A percentile compares a stretch with the other conserved stretches of the same genome.
Conservation (phyloP, 2,113 vertebrate species). For the Prietella phreatophila region DNA sequence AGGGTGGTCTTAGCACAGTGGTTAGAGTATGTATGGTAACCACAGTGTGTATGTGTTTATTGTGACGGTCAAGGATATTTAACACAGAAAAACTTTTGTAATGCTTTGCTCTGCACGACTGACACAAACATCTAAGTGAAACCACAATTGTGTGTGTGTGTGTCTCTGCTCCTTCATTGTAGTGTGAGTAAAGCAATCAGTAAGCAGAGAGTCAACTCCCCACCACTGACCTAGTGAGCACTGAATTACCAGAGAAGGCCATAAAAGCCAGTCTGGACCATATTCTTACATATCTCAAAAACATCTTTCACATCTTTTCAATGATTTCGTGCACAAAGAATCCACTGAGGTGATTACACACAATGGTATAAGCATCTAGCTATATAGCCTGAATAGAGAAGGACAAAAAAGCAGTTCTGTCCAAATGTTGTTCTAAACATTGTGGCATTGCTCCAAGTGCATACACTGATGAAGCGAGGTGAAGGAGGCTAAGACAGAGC, state of each 20-base stretch:
- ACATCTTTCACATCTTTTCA: not conserved
- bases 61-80: constrained; percentile 48
- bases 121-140: not conserved
- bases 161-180: not conserved
- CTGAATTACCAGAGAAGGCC: not conserved
- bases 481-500: not conserved
- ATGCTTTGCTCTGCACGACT: not conserved
- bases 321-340: not conserved
- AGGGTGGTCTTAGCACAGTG: not conserved
- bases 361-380: not conserved
- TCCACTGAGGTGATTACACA: not conserved
- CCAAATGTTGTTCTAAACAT: not conserved
- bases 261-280: not conserved
- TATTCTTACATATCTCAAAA: not conserved
- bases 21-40: constrained; percentile 25
- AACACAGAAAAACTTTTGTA: constrained; percentile 19
- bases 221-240: not conserved
- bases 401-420: not conserved
- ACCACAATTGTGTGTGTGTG: not conserved
- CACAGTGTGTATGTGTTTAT: constrained; percentile 17
- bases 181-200: not conserved
- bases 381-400: not conserved
- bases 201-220: not conserved
- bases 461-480: not conserved
- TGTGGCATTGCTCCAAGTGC: not conserved